A percentile compares a stretch with the other conserved stretches of the same genome.
Conservation (phyloP, 2,113 vertebrate genomes). For the Anoplopoma fimbria region DNA sequence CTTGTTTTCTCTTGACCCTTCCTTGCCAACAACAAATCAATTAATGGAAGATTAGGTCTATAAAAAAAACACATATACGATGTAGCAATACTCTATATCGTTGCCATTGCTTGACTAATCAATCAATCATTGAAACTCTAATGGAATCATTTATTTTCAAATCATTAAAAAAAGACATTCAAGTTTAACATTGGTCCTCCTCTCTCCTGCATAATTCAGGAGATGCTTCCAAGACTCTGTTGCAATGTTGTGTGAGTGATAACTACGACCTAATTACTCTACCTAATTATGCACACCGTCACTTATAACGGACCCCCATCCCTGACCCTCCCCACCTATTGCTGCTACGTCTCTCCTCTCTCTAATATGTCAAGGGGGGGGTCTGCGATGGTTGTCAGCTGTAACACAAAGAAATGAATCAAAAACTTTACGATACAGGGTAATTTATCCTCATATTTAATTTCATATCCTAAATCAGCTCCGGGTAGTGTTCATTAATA, state of each 20-base stretch:
- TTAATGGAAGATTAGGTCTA: neutral
- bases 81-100: neutral
- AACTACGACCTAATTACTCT: conserved; percentile 61
- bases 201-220: conserved; percentile 7
- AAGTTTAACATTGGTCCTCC: neutral
- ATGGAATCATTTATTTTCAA: neutral
- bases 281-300: conserved; percentile 52
- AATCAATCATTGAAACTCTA: neutral
- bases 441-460: conserved; percentile 41
- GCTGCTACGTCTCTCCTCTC: conserved; percentile 3
- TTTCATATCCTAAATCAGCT: conserved; percentile 62
- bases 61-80: neutral
- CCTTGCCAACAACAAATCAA: neutral
- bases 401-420: conserved; percentile 33
- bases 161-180: conserved; percentile 10
- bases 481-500: conserved; percentile 65
- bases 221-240: conserved; percentile 14
- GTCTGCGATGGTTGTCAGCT: conserved; percentile 18
- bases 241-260: conserved; percentile 53
- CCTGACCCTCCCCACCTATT: conserved; percentile 14
- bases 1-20: neutral
- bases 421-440: conserved; percentile 14
- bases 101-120: neutral
- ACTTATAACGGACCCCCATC: conserved; percentile 38
- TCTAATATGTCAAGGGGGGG: neutral